Evolutionary conservation across 2,888 invertebrate species (phyloP), one percentile per base, ranked within the genome.

Genomic region (Acleris literana): DNA sequence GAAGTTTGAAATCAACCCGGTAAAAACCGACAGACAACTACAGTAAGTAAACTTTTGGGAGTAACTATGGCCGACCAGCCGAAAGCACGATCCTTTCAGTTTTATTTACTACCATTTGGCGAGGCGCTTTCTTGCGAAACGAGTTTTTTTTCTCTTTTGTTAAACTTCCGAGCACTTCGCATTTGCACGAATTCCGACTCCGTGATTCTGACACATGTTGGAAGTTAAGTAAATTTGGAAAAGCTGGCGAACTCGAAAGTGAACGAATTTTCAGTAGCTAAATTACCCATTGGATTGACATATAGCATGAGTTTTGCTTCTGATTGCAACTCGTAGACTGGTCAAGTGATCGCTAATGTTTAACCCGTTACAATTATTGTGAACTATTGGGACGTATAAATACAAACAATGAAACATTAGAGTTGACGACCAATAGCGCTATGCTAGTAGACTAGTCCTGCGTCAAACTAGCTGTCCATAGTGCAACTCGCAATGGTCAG

Each of bases 391-490:
- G 9, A 13, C 9, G 13, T 39, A 39, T 39, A 39, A 3, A 13
- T n/a, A 54, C 48, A 44, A 59, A 60, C 22, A 54, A 52, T 57
- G 6, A 59, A 60, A 60, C 55, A 60, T 55, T 51, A 2, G 16
- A 33, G 39, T 43, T 54, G 25, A 13, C 17, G 51, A 51, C 29
- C 29, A 6, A n/a, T 44, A 51, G 43, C 51, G 55, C 48, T 16
- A 29, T 44, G 55, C 48, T 16, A 29, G 54, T 64, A 60, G 48
- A 16, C 39, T 56, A 65, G 59, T n/a, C n/a, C n/a, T 74, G 90
- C 89, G 87, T 88, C 84, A 80, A 86, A 90, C 90, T 90, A 91
- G 90, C 90, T 88, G 90, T 69, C 79, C 74, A 74, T 79, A 76
- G 80, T 77, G 87, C 61, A 48, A 6, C 76, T 88, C 85, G 82